Evolutionary conservation across 2,888 invertebrate species (phyloP).

Genomic region (Sinelater perroti): DNA sequence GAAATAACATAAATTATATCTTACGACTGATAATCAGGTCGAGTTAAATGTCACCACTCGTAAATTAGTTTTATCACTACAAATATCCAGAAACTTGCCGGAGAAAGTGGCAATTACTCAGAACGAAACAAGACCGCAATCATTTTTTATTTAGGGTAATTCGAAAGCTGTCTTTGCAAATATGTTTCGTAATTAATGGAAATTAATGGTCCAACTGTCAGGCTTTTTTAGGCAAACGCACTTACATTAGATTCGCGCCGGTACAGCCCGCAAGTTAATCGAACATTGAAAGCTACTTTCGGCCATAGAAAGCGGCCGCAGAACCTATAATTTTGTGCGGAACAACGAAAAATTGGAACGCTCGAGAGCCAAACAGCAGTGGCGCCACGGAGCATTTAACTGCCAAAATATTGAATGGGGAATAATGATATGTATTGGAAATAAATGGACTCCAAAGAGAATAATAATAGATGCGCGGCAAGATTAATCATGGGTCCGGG

Average conservation of each 20-base stretch:
- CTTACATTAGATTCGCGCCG: neutral
- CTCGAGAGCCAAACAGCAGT: constrained; percentile 39
- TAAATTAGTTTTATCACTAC: constrained; percentile 53
- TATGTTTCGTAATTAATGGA: constrained; percentile 11
- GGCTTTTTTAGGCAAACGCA: neutral
- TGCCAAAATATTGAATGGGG: constrained; percentile 49
- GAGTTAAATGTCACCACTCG: constrained; percentile 53
- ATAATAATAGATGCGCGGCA: constrained; percentile 43
- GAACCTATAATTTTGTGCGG: constrained; percentile 27
- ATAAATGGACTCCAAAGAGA: constrained; percentile 42
- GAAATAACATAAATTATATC: constrained; percentile 55
- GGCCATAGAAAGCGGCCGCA: constrained; percentile 12
- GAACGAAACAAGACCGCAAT: constrained; percentile 21
- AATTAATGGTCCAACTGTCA: constrained; percentile 7
- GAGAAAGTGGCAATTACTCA: constrained; percentile 27
- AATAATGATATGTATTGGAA: constrained; percentile 48
- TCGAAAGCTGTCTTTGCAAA: constrained; percentile 20
- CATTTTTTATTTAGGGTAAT: constrained; percentile 24
- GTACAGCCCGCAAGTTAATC: neutral
- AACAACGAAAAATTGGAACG: constrained; percentile 29
- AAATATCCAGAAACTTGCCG: constrained; percentile 26
- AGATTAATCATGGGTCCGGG: constrained; percentile 42
- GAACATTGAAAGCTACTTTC: constrained; percentile 18
- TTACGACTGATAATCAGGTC: constrained; percentile 55
- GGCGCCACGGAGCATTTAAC: constrained; percentile 49